Base-by-base conservation (phyloP, 2,113 vertebrate genomes). In the Paedocypris sp. region DNA sequence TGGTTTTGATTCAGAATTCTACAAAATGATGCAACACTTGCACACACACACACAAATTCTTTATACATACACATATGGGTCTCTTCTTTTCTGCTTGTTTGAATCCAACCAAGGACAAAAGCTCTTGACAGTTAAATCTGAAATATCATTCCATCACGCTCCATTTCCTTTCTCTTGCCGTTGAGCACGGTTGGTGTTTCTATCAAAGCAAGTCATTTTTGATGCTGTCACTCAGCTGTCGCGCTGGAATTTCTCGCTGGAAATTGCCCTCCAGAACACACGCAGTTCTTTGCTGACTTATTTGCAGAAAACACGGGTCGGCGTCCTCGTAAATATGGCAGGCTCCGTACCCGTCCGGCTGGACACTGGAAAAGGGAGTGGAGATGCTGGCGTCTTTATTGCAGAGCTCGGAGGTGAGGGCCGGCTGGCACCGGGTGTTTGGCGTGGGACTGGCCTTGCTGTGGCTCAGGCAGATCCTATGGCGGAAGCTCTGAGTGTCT, bases 381-480 rank as follows among this genome's bases (percentile, higher is more conserved):
- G 53, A 57, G 36, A 29, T 13, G 38, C 26, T 57, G 38, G 38
- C 38, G 43, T 57, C 39, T 16, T 32, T 42, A 9, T 42, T 43
- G 26, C 38, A 43, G 4, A n/a, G 6, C 20, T 57, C 36, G 43
- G 39, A 57, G 26, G 16, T 32, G 11, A 41, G 52, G 13, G 18
- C 8, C 15, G 28, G 23, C 13, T 3, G 15, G 11, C 5, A 10
- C 5, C 43, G 41, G 12, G 13, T 9, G 39, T 4, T 5, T n/a
- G 22, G 2, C 12, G 35, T 18, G 18, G 39, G 26, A 32, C 53
- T 43, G 26, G 16, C 38, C 12, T 57, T 57, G 12, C 53, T 31
- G 26, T 57, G 53, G 38, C 26, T 57, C 26, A 57, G 10, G 43
- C 38, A 57, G 22, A 57, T 57, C 53, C 53, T 57, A 28, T 43